These are phyloP conservation scores for Apamea anceps DNA, from an alignment of 2,888 invertebrate genomes.

Conservation along the genomic window DNA sequence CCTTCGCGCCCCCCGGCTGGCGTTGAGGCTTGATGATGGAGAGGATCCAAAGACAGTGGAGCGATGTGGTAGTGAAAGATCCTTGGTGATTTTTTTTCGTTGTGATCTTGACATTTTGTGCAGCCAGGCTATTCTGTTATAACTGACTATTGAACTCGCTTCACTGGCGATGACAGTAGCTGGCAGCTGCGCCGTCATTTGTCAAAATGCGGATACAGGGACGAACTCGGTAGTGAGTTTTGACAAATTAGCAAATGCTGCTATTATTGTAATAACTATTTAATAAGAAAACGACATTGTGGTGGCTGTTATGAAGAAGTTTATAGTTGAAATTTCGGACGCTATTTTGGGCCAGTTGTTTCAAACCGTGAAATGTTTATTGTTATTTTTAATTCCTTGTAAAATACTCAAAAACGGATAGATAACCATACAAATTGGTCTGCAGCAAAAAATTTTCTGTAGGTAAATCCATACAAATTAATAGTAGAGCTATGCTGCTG, in stretches of 20 bases:
- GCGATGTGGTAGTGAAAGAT: constrained; percentile 48
- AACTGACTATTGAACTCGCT: neutral
- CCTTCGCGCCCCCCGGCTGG: constrained; percentile 87
- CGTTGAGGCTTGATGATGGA: constrained; percentile 80
- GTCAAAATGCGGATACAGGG: constrained; percentile 25
- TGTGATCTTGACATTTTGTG: constrained; percentile 32
- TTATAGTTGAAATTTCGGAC: neutral
- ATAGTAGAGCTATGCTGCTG: neutral
- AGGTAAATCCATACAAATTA: neutral
- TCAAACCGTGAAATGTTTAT: neutral
- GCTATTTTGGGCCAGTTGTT: neutral
- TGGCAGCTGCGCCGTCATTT: neutral
- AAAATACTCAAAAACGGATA: constrained; percentile 24
- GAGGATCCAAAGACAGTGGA: constrained; percentile 53
- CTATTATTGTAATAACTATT: constrained; percentile 15
- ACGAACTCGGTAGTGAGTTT: constrained; percentile 17
- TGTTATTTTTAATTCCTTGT: constrained; percentile 5
- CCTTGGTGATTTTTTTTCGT: constrained; percentile 11
- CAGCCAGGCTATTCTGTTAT: constrained; percentile 2
- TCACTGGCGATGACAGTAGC: neutral
- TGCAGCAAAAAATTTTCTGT: neutral
- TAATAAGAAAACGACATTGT: neutral
- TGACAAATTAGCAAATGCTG: constrained; percentile 15
- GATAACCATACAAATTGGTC: neutral
- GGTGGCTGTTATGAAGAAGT: constrained; percentile 12